Base-by-base conservation (phyloP, 2,113 vertebrate genomes). In the Daphoenositta chrysoptera region DNA sequence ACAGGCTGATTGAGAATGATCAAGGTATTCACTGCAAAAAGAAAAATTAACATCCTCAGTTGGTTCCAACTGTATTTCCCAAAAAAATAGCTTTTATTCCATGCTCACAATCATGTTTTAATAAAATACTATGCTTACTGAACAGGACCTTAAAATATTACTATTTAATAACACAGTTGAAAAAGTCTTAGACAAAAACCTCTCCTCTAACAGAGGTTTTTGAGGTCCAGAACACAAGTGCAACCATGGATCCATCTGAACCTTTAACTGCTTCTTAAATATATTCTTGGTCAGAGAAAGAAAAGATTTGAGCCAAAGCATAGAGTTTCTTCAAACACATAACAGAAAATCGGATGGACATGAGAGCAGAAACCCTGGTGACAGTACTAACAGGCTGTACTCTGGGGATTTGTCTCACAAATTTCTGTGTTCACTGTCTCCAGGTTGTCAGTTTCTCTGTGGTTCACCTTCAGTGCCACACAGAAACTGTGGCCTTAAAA, bases 1-100 rank as follows among this genome's bases (percentile, higher is more conserved):
- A 94, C 75, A 73, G 22, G 48, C 50, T 94, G 90, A 87, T 80
- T 85, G 69, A 88, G 69, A 93, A 84, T 58, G 40, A 95, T 91
- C 81, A 96, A 96, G 58, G 76, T 91, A 94, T 65, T 89, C 54
- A 53, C 10, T 18, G 14, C 26, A 81, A 83, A 83, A 79, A 83
- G 28, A 54, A 85, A 66, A 95, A 61, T n/a, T 6, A 39, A 7
- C 35, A 93, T 57, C 20, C 28, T 91, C 56, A 27, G 19, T 33
- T 72, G 7, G 13, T 72, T 92, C 30, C 45, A 48, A 24, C 7
- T 57, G 15, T 64, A 57, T 23, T 78, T 81, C 44, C 7, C 9
- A n/a, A 64, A 47, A 91, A 89, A 57, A 30, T 3, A 70, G 4
- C 5, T 61, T 53, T 58, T 72, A 61, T 84, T 77, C 26, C 47